Base-by-base conservation (phyloP, 2,113 vertebrate genomes). In the Geothlypis trichas region DNA sequence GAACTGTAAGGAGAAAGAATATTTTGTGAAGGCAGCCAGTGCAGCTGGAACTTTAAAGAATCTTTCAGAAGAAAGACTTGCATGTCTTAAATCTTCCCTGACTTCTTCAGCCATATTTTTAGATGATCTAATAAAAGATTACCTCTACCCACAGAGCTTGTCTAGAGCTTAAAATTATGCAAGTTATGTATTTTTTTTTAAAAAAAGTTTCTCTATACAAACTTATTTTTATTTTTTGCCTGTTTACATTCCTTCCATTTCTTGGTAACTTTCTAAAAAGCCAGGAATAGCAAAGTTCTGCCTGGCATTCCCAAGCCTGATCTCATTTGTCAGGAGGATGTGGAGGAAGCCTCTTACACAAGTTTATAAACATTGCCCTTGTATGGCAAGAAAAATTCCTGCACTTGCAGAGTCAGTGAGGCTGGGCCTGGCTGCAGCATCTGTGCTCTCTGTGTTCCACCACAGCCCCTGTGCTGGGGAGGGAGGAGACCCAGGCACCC, bases 41-140 rank as follows among this genome's bases (percentile, higher is more conserved):
- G 22, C 54, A 65, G 75, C 4, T 90, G 75, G 81, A 76, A 79
- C 58, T 68, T 47, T 6, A 68, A n/a, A 35, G 41, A 31, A 63
- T 23, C 37, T 89, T 84, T 95, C 33, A 84, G 68, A 57, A 93
- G 77, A 51, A 80, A 52, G 77, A 41, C 65, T 81, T 47, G 37
- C 8, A 27, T 67, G 19, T 66, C 76, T 89, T 54, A 92, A 86
- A 90, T 83, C 63, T 69, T 65, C 74, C 47, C 78, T 92, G 91
- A 80, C 72, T 90, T 88, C 63, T 90, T 54, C 83, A 84, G 39
- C 76, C 66, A 1, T 87, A 92, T 94, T 95, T 96, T 96, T 92
- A 95, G 95, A 30, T 81, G 63, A 37, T 77, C 95, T 95, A 96
- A 95, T 90, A 91, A 94, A 96, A 96, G 91, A 80, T 89, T 90